phyloP scores from a whole-genome alignment of 2,797 vertebrate genomes.

The Balearica regulorum region DNA sequence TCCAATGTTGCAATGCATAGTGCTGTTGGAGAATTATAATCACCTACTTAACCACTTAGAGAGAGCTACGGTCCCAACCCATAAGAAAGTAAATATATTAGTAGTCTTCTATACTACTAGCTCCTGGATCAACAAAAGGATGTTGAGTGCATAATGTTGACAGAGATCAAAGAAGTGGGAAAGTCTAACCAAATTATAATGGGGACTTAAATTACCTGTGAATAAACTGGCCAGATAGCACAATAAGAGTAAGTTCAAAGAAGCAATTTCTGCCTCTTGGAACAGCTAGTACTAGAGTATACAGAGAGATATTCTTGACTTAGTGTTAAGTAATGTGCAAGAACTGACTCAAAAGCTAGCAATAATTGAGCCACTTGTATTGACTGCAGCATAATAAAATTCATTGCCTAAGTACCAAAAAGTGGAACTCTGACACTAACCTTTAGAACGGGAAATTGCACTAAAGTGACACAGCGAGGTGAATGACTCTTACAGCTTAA shows the following conservation, averaged over 20 bases:
- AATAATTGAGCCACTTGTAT: neutral
- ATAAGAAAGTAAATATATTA: constrained; percentile 27
- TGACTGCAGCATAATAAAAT: neutral
- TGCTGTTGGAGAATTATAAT: neutral
- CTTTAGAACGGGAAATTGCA: neutral
- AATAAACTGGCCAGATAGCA: constrained; percentile 52
- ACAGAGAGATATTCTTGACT: neutral
- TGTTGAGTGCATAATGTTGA: constrained; percentile 48
- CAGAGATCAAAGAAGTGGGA: constrained; percentile 60
- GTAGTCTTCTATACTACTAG: neutral
- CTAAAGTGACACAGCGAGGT: neutral
- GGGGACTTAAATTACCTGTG: constrained; percentile 40
- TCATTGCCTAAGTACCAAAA: neutral
- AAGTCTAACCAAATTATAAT: constrained; percentile 50
- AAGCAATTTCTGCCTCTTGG: constrained; percentile 30
- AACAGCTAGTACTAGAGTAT: constrained; percentile 23
- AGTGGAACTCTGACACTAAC: neutral
- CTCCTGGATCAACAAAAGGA: constrained; percentile 38
- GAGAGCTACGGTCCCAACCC: neutral
- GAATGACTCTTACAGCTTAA: neutral
- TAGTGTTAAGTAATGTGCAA: neutral
- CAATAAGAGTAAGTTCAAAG: constrained; percentile 33
- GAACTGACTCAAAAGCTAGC: neutral
- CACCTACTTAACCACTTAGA: neutral
- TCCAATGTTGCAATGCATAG: neutral